These are phyloP conservation scores for Onchidella celtica DNA, from an alignment of 2,888 invertebrate genomes.

Conservation along the genomic window DNA sequence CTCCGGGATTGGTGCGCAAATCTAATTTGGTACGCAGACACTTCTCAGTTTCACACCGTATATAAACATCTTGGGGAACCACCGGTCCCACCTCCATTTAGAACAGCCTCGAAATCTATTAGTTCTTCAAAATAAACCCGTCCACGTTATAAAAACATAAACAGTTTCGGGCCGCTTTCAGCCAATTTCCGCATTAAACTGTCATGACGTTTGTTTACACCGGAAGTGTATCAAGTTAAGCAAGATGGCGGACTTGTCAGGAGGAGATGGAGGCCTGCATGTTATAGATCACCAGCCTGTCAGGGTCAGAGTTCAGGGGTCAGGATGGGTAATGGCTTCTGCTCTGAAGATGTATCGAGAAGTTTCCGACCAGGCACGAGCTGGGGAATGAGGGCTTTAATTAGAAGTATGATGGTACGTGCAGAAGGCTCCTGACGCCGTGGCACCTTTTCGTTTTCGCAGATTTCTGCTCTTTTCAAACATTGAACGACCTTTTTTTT, in stretches of 20 bases:
- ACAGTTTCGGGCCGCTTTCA: neutral
- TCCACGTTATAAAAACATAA: neutral
- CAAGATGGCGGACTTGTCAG: constrained; percentile 19
- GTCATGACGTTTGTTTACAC: constrained; percentile 13
- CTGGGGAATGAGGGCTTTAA: neutral
- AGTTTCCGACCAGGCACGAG: neutral
- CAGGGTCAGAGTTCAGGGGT: constrained; percentile 9
- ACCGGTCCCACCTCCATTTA: neutral
- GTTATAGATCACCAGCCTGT: constrained; percentile 12
- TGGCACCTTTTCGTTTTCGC: too few species aligned
- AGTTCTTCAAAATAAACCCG: neutral
- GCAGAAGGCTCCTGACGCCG: neutral
- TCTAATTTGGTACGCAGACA: neutral
- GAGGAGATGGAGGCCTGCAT: neutral
- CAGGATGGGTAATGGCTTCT: neutral
- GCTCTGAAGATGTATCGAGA: neutral
- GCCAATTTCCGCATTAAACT: constrained; percentile 3
- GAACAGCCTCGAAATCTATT: neutral
- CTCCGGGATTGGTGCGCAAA: neutral
- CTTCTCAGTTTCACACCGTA: neutral
- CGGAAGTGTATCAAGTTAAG: constrained; percentile 20
- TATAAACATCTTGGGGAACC: neutral
- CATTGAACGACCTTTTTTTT: too few species aligned
- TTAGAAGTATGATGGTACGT: neutral
- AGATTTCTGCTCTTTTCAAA: too few species aligned